A percentile compares a stretch with the other conserved stretches of the same genome.
These are phyloP conservation scores for Acleris cristana DNA, from an alignment of 2,888 invertebrate genomes.

Conservation along the genomic window DNA sequence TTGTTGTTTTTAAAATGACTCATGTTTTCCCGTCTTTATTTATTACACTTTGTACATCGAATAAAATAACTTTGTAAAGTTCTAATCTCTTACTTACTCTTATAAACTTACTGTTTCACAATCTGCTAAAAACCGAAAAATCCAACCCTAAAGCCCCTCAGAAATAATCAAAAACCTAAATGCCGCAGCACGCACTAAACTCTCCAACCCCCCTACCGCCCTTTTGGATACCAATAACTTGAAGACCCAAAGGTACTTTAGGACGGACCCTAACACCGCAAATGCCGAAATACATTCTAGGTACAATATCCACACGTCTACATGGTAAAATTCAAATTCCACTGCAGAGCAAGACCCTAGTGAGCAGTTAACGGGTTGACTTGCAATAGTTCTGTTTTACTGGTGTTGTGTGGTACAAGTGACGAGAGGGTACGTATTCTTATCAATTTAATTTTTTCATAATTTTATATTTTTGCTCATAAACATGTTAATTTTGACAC, in stretches of 20 bases:
- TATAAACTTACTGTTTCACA: background rate
- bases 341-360: conserved; percentile 34
- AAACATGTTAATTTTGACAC: too few species aligned
- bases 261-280: conserved; percentile 30
- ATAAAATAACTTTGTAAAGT: too few species aligned
- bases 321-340: conserved; percentile 37
- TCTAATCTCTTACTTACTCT: too few species aligned
- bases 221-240: conserved; percentile 28
- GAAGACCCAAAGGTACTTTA: conserved; percentile 29
- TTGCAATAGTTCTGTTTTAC: conserved; percentile 42
- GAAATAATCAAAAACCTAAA: conserved; percentile 4
- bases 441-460: too few species aligned
- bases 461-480: too few species aligned
- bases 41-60: too few species aligned
- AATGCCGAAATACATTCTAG: conserved; percentile 23
- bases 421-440: background rate
- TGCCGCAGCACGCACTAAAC: conserved; percentile 9
- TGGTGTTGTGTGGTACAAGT: conserved; percentile 19
- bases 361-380: conserved; percentile 43
- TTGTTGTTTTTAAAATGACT: too few species aligned
- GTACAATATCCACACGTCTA: conserved; percentile 26
- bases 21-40: too few species aligned
- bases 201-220: conserved; percentile 5
- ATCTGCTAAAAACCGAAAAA: background rate
- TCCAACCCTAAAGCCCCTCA: background rate